Conservation (phyloP, 2,797 vertebrate species). For the Manis javanica region DNA sequence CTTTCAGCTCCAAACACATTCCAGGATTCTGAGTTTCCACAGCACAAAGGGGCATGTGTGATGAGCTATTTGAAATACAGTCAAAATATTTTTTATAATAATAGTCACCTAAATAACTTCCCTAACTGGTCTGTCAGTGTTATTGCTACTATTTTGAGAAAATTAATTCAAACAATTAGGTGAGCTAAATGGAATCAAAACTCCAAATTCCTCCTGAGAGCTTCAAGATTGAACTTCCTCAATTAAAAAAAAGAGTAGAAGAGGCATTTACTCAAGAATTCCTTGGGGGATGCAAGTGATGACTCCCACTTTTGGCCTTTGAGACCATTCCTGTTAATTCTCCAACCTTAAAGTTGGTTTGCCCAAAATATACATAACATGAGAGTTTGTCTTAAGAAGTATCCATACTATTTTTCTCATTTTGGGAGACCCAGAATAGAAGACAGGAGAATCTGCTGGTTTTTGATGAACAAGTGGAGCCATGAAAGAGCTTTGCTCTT, state of each 20-base stretch:
- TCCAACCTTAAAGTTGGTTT: not conserved
- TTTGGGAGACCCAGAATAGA: not conserved
- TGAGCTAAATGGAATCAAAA: slow-evolving; percentile 8
- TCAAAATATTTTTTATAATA: slow-evolving; percentile 51
- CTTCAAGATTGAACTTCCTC: not conserved
- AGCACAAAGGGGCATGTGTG: not conserved
- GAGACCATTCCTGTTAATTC: not conserved
- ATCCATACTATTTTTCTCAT: not conserved
- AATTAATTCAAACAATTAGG: slow-evolving; percentile 13
- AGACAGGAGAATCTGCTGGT: not conserved
- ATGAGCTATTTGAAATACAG: slow-evolving; percentile 4
- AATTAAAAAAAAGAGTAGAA: not conserved
- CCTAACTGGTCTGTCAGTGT: not conserved
- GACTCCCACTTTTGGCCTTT: not conserved
- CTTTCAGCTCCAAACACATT: slow-evolving; percentile 27
- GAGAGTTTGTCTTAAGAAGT: not conserved
- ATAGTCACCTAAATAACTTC: slow-evolving; percentile 28
- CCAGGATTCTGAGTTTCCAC: slow-evolving; percentile 41
- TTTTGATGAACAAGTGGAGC: not conserved
- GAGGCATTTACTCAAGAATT: not conserved
- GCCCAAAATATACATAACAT: not conserved
- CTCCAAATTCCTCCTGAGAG: not conserved
- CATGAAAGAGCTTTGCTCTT: not conserved
- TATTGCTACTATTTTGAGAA: slow-evolving; percentile 21
- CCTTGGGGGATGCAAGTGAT: not conserved